These are phyloP conservation scores for Micromesistius poutassou DNA, from an alignment of 2,797 vertebrate genomes.

Conservation along the genomic window DNA sequence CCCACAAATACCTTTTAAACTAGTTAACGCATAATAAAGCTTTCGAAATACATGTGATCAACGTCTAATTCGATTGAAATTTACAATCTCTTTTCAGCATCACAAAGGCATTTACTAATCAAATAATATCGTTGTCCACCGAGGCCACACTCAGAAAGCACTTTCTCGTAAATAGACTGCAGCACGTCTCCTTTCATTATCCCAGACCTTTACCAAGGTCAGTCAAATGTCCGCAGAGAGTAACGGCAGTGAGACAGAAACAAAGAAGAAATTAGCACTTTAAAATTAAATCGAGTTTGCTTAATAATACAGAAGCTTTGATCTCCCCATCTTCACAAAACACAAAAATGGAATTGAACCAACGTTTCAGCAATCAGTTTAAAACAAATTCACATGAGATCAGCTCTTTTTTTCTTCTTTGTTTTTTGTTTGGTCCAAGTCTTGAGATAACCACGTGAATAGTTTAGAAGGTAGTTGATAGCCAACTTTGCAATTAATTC, in stretches of 20 bases:
- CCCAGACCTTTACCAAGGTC: background rate
- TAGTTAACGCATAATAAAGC: background rate
- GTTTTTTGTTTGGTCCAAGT: background rate
- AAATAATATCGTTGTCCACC: slow-evolving; percentile 17
- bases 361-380: background rate
- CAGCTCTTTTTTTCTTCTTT: background rate
- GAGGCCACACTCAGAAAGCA: slow-evolving; percentile 41
- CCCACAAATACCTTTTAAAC: background rate
- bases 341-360: slow-evolving; percentile 6
- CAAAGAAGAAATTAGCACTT: slow-evolving; percentile 39
- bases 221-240: slow-evolving; percentile 10
- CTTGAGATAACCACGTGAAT: background rate
- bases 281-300: slow-evolving; percentile 14
- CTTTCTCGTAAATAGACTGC: slow-evolving; percentile 29
- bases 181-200: slow-evolving; percentile 23
- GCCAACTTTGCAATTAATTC: background rate
- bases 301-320: slow-evolving; percentile 25
- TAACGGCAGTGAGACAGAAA: slow-evolving; percentile 31
- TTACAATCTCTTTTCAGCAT: slow-evolving; percentile 18
- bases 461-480: background rate
- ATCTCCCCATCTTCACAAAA: slow-evolving; percentile 12
- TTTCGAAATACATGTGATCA: slow-evolving; percentile 25
- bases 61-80: slow-evolving; percentile 22
- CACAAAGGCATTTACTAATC: slow-evolving; percentile 24
- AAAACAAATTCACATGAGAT: background rate